A percentile compares a stretch with the other conserved stretches of the same genome.
Evolutionary conservation across 2,888 invertebrate species (phyloP).

Genomic region (Colletes collaris): DNA sequence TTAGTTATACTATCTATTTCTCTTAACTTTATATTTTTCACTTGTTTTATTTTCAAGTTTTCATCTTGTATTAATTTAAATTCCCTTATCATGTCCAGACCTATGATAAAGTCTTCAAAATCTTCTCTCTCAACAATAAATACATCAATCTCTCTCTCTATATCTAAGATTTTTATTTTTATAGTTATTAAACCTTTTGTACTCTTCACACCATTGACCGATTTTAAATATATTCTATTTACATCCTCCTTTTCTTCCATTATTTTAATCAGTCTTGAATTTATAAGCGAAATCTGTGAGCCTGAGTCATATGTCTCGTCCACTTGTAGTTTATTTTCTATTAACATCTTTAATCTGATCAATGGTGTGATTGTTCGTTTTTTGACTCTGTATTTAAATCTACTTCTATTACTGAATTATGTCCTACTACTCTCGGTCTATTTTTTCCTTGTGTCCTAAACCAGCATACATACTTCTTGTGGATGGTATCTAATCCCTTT

Average conservation of each 20-base stretch:
- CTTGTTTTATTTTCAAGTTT: not conserved
- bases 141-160: constrained; percentile 1
- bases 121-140: not conserved
- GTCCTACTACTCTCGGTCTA: not conserved
- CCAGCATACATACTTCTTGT: constrained; percentile 4
- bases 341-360: not conserved
- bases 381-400: constrained; percentile 1
- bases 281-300: not conserved
- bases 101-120: not conserved
- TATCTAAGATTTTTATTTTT: constrained; percentile 23
- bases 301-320: not conserved
- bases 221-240: not conserved
- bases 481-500: constrained; percentile 11
- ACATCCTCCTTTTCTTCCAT: not conserved
- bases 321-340: not conserved
- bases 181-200: constrained; percentile 7
- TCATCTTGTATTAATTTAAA: not conserved
- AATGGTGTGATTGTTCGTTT: constrained; percentile 2
- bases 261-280: not conserved
- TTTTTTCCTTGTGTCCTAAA: not conserved
- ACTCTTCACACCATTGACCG: not conserved
- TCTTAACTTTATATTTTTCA: not conserved
- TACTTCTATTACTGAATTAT: not conserved
- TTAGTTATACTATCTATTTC: not conserved
- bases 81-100: not conserved